Evolutionary conservation across 2,113 vertebrate genomes (phyloP).

Genomic region (Panthera leo): DNA sequence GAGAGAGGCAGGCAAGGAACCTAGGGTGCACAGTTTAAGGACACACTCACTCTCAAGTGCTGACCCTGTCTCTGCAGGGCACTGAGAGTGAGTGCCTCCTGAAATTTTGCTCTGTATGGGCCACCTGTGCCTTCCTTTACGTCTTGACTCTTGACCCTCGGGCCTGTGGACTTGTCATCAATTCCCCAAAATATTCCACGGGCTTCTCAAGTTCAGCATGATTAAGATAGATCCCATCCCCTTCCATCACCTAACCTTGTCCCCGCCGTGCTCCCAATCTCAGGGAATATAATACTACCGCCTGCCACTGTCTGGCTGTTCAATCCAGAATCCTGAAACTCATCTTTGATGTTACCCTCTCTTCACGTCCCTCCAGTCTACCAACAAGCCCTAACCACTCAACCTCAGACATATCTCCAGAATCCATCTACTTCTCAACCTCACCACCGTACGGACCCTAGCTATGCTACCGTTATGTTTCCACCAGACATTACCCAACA

Average conservation of each 20-base stretch:
- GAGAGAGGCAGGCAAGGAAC: background rate
- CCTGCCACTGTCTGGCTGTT: background rate
- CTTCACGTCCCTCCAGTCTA: background rate
- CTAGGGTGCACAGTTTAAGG: background rate
- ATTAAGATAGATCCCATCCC: background rate
- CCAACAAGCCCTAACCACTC: background rate
- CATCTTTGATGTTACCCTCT: background rate
- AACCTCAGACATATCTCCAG: background rate
- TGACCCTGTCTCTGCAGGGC: background rate
- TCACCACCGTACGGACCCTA: background rate
- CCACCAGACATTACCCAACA: background rate
- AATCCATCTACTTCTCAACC: background rate
- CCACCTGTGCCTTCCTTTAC: background rate
- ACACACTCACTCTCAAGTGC: background rate
- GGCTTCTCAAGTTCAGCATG: background rate
- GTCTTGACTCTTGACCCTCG: background rate
- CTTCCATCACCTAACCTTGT: background rate
- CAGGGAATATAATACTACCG: background rate
- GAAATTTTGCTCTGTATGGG: background rate
- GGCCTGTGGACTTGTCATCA: background rate
- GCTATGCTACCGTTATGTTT: background rate
- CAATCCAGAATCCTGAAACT: background rate
- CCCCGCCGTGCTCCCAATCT: background rate
- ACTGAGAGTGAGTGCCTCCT: background rate
- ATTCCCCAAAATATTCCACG: background rate